Base-by-base conservation (phyloP, 2,888 invertebrate genomes). In the Yponomeuta malinellus region DNA sequence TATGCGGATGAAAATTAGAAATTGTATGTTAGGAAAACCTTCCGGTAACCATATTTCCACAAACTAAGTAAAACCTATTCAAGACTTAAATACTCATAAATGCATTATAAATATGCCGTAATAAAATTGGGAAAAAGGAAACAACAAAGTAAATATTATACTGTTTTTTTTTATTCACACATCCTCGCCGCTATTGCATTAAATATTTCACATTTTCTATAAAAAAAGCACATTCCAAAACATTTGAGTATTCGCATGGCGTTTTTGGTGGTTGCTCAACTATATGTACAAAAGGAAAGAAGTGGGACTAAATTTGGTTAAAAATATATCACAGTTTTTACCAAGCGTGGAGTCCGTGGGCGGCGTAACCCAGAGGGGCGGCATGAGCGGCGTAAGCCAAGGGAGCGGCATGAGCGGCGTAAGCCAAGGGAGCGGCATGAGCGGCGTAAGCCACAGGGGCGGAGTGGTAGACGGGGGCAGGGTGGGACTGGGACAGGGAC, bases 111-210 rank as follows among this genome's bases (percentile, higher is more conserved):
- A 43, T 43, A 8, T 43, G 43, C 6, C 8, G 4, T 43, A 8
- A 43, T 33, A 4, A 10, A 48, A 23, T 48, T 29, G 29, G 31
- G 63, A 12, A 15, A 31, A 78, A 77, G 73, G 68, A 72, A 68
- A 52, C 52, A 31, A 52, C 52, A 23, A 29, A 23, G 10, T 63
- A 59, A 59, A 15, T 48, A 69, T 63, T 63, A 75, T 75, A 75
- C 76, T 75, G 23, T 33, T 85, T 88, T 43, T 43, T 43, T 87
- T 90, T 90, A 90, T 90, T 90, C 89, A 88, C 90, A 73, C 90
- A 89, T 90, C 90, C 90, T 89, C 90, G 86, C 87, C 84, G 77
- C 83, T 87, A 79, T 87, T 85, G 83, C 82, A 82, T 85, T 83
- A 86, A 69, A 70, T 12, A 69, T 81, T 83, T 79, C 75, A 76